phyloP scores from a whole-genome alignment of 2,888 invertebrate genomes.

The Chrysotoxum bicinctum region DNA sequence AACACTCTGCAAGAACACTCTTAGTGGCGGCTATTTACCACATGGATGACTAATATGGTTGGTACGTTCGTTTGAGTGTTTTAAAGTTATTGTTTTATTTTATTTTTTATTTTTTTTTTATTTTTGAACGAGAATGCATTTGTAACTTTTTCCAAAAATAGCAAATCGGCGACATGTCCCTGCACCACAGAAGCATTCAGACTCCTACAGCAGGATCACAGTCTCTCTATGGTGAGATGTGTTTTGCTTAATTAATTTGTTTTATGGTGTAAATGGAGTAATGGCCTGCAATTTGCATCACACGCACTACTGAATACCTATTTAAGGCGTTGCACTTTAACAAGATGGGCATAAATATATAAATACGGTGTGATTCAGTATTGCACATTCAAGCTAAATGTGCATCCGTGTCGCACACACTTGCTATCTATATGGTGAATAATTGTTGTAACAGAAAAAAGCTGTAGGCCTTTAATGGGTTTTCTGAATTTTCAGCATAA shows the following conservation, averaged over 20 bases:
- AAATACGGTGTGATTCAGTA: conserved; percentile 38
- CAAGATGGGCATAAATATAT: conserved; percentile 36
- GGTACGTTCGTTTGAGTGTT: conserved; percentile 39
- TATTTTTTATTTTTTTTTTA: background rate
- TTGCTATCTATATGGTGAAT: background rate
- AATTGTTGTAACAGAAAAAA: no score
- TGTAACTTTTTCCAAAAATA: conserved; percentile 66
- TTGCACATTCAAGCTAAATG: background rate
- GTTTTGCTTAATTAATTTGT: conserved; percentile 68
- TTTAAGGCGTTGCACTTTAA: conserved; percentile 49
- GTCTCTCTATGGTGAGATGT: conserved; percentile 18
- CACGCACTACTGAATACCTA: conserved; percentile 53
- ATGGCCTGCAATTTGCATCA: conserved; percentile 65
- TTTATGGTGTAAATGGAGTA: conserved; percentile 71
- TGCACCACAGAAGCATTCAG: conserved; percentile 27
- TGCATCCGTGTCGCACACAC: background rate
- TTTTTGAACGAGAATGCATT: conserved; percentile 43
- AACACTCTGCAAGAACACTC: background rate
- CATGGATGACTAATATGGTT: conserved; percentile 61
- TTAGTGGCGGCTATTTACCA: conserved; percentile 50
- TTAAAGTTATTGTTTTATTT: conserved; percentile 11
- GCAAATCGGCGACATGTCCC: conserved; percentile 62
- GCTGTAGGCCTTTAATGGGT: no score
- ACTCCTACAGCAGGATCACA: background rate
- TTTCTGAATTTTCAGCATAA: no score